phyloP scores from a whole-genome alignment of 2,113 vertebrate genomes.

The Excalfactoria chinensis region DNA sequence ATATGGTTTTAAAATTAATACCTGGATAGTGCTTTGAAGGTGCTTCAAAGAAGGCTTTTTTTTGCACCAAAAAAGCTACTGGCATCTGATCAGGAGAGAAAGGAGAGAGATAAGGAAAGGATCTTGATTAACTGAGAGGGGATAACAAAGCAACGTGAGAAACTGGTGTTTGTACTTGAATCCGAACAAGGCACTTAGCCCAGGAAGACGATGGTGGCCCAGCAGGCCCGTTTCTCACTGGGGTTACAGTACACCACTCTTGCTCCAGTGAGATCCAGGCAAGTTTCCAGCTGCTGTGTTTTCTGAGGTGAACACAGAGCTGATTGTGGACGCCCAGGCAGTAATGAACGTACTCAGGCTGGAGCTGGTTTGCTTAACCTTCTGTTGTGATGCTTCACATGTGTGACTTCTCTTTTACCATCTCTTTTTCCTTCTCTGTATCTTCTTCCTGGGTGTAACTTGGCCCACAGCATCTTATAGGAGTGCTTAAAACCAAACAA shows the following conservation, averaged over 20 bases:
- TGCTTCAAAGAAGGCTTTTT: not conserved
- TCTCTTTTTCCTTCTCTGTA: not conserved
- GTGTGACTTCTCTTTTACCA: not conserved
- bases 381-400: not conserved
- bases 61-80: not conserved
- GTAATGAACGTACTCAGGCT: not conserved
- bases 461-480: not conserved
- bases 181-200: not conserved
- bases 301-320: not conserved
- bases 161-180: rapidly evolving
- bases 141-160: not conserved
- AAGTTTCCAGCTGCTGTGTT: not conserved
- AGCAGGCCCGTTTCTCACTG: not conserved
- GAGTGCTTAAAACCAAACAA: not conserved
- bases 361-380: not conserved
- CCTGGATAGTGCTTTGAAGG: not conserved
- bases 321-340: not conserved
- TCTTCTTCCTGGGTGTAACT: not conserved
- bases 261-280: not conserved
- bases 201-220: not conserved
- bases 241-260: not conserved
- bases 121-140: not conserved
- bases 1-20: not conserved
- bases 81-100: conserved; percentile 8
- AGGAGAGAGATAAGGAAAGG: not conserved